Evolutionary conservation across 2,113 vertebrate genomes (phyloP), one percentile per base, ranked within the genome.

Genomic region (Serilophus lunatus): DNA sequence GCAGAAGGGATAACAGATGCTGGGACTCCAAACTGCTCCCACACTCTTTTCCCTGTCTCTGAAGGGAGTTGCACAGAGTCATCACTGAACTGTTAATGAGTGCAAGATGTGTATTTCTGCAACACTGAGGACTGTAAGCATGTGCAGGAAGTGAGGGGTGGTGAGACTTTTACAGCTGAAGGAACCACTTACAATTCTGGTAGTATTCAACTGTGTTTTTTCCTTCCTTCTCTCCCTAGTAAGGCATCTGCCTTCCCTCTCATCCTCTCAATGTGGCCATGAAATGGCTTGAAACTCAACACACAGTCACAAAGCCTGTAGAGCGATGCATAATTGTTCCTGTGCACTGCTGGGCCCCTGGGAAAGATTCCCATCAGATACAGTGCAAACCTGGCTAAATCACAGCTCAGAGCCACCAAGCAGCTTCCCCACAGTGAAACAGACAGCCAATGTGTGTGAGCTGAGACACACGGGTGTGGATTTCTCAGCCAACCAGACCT

Each of bases 61-160:
- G 12, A 71, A 90, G 82, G 65, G 71, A 87, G 20, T 4, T 88
- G 71, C 53, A 42, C 1, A 28, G 71, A 95, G 76, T 13, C 86
- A 81, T 81, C 51, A 5, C 68, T 11, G 64, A 93, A 11, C 86
- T 68, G 71, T 38, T 93, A 91, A 95, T 92, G 91, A 83, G 47
- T 93, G 88, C 94, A 93, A 96, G 91, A 95, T 86, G 92, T 74
- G 71, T 8, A 59, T 85, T 86, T 69, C 60, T 93, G 64, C 79
- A 54, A 10, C 68, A 12, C 59, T 78, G 61, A 38, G 23, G 49
- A 10, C 56, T 61, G 9, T 18, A 53, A 89, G 61, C 49, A 24
- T 77, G 91, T 57, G 84, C 88, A 95, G 81, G 87, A 95, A 95
- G 70, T 33, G 53, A 85, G 70, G 68, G 66, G 56, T 79, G 81